phyloP scores from a whole-genome alignment of 1,140 invertebrate species.

The Aphaenogaster floridana region DNA sequence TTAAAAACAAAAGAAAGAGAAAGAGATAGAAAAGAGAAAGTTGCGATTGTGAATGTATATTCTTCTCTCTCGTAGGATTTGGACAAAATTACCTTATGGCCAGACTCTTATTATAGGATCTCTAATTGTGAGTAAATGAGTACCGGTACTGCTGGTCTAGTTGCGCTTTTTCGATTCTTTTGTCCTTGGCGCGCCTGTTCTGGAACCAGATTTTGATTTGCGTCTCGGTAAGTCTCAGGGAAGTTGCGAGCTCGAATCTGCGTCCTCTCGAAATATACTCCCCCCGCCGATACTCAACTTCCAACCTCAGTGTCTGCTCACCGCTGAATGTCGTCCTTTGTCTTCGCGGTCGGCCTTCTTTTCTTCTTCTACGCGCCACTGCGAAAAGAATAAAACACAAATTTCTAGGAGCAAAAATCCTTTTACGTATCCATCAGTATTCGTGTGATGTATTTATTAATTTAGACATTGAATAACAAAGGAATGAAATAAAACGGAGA shows the following conservation, averaged over 20 bases:
- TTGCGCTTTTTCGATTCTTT: conserved; percentile 97
- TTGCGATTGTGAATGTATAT: too few relatives aligned
- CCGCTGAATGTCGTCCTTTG: conserved; percentile 98
- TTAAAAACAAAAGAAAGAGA: too few relatives aligned
- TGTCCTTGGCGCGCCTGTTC: conserved; percentile 97
- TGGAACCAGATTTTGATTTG: conserved; percentile 99
- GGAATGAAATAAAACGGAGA: not conserved
- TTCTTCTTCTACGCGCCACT: conserved; percentile 95
- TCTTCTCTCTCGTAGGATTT: too few relatives aligned
- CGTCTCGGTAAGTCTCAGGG: conserved; percentile 94
- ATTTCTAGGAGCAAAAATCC: not conserved
- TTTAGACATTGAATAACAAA: not conserved
- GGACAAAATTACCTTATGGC: too few relatives aligned
- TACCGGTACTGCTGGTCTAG: conserved; percentile 97
- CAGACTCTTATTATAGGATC: too few relatives aligned
- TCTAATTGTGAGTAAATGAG: conserved; percentile 7
- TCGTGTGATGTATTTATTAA: not conserved
- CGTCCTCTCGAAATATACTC: conserved; percentile 96
- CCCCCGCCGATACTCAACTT: conserved; percentile 95
- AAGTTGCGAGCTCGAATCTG: conserved; percentile 95
- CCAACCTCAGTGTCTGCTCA: conserved; percentile 96
- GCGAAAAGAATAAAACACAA: conserved; percentile 24
- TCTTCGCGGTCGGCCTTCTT: conserved; percentile 94
- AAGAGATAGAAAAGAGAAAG: too few relatives aligned
- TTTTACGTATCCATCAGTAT: not conserved